Evolutionary conservation across 2,888 invertebrate species (phyloP).

Genomic region (Melitaea athalia): DNA sequence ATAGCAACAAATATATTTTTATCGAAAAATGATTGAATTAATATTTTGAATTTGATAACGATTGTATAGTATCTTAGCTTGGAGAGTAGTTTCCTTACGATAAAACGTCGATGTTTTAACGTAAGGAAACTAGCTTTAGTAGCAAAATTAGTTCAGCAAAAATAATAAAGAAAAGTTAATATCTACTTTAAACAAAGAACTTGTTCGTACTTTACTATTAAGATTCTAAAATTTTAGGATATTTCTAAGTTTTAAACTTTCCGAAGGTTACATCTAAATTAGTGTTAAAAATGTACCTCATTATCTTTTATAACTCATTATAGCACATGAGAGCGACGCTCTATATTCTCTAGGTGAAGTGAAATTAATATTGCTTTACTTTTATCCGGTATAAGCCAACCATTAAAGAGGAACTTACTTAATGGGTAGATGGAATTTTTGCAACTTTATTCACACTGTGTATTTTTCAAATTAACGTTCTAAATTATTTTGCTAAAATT

Average conservation of each 20-base stretch:
- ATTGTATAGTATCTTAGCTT: neutral
- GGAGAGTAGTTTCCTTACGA: neutral
- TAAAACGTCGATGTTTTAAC: too few relatives aligned
- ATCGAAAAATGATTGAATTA: neutral
- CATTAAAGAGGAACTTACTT: constrained; percentile 13
- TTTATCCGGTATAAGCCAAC: constrained; percentile 13
- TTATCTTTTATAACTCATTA: constrained; percentile 15
- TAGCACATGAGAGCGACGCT: constrained; percentile 1
- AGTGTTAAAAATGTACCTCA: constrained; percentile 12
- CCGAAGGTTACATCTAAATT: constrained; percentile 2
- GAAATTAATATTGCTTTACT: constrained; percentile 15
- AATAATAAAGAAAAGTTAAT: neutral
- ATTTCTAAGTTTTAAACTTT: constrained; percentile 1
- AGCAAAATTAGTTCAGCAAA: neutral
- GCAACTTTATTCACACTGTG: neutral
- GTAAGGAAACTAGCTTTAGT: too few relatives aligned
- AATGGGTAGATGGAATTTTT: constrained; percentile 7
- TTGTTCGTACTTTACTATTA: neutral
- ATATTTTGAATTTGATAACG: neutral
- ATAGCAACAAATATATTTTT: too few relatives aligned
- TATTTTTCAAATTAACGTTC: neutral
- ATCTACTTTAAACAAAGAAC: neutral
- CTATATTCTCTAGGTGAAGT: constrained; percentile 12
- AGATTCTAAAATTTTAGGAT: constrained; percentile 9
- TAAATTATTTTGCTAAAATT: neutral